Evolutionary conservation across 1,140 invertebrate species (phyloP), one percentile per base, ranked within the genome.

Genomic region (Drosophila virilis): DNA sequence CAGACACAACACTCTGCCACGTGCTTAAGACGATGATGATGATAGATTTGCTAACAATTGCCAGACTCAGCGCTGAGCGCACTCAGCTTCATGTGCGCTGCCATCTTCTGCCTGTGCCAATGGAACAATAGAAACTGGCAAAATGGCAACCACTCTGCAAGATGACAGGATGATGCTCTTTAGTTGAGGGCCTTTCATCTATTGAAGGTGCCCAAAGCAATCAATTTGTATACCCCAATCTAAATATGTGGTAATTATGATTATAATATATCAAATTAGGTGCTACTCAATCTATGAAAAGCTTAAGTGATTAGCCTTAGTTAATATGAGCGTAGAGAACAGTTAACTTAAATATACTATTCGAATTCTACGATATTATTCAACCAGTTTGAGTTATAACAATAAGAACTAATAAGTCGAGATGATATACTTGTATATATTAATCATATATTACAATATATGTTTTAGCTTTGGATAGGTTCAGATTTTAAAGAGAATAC

Each of bases 41-140:
- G 84, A 88, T 88, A 88, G 83, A 89, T 88, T 88, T 89, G 69
- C 84, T 45, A 88, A 89, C 83, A 88, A 88, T 88, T 88, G 83
- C 79, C 69, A 67, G 61, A 80, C 82, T 88, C 79, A 66, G 59
- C 33, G 38, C 60, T 58, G 40, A 40, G 40, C 59, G 37, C 51
- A 35, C 17, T 35, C 51, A 48, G 35, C 59, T 70, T 46, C 48
- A 40, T 66, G 40, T 38, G 57, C 71, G 60, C 71, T 42, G 45
- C 7, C 22, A 43, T 38, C 54, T 72, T 9, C 10, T 32, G 51
- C 37, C 62, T 72, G 8, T 48, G 15, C 40, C 52, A 58, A 42
- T 40, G 62, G 35, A 55, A 52, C 28, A 45, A 69, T 69, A 35
- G 43, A 32, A 52, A 38, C 66, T 50, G 38, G 51, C 51, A 64